Percentiles rank a stretch among this genome's conserved stretches.
Evolutionary conservation across 2,797 vertebrate species (phyloP).

Genomic region (Staurois parvus): DNA sequence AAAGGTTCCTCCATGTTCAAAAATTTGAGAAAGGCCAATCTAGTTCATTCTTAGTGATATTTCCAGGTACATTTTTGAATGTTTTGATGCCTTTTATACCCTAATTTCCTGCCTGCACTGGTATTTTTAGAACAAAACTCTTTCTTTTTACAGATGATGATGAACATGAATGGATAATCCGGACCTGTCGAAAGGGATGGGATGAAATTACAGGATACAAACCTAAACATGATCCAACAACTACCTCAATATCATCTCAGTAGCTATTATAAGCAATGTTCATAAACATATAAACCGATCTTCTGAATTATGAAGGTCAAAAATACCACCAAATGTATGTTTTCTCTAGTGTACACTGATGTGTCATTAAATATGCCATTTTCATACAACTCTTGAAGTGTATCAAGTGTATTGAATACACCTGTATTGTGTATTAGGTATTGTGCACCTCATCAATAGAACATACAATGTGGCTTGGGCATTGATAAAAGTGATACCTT

Average conservation of each 20-base stretch:
- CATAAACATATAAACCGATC: neutral
- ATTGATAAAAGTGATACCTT: too few species aligned
- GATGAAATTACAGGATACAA: constrained; percentile 67
- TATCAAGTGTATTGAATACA: too few species aligned
- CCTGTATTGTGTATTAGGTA: too few species aligned
- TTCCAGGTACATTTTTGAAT: too few species aligned
- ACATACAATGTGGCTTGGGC: too few species aligned
- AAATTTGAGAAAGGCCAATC: too few species aligned
- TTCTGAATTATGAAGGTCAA: neutral
- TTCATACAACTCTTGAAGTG: neutral
- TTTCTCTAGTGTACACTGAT: neutral
- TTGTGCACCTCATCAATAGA: too few species aligned
- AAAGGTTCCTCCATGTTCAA: too few species aligned
- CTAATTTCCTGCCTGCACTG: too few species aligned
- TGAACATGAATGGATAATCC: constrained; percentile 89
- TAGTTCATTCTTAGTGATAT: too few species aligned
- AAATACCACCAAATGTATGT: neutral
- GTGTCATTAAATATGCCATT: neutral
- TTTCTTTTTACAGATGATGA: constrained; percentile 80
- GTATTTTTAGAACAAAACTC: neutral
- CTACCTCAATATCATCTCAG: neutral
- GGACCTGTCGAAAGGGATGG: constrained; percentile 85
- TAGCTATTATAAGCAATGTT: neutral
- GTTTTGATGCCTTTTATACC: too few species aligned
- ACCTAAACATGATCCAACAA: constrained; percentile 1